These are phyloP conservation scores for Pungitius pungitius DNA, from an alignment of 2,113 vertebrate genomes.

Conservation along the genomic window DNA sequence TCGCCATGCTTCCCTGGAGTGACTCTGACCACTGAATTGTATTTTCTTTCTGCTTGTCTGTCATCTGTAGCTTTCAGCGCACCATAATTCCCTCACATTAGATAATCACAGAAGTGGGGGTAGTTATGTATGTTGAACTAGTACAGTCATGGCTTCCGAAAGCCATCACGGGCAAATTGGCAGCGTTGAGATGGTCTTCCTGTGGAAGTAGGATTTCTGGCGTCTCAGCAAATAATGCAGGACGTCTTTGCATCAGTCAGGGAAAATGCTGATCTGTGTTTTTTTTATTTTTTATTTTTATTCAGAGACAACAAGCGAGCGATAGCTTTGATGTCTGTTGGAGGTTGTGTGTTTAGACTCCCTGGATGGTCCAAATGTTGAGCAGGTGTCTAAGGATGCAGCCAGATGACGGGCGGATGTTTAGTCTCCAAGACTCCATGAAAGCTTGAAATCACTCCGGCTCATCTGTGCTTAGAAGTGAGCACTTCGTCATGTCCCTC, in stretches of 20 bases:
- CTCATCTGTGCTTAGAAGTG: slow-evolving; percentile 40
- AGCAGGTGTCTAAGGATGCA: slow-evolving; percentile 58
- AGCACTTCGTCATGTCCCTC: slow-evolving; percentile 20
- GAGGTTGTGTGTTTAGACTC: neutral
- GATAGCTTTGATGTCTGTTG: neutral
- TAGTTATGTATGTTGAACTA: slow-evolving; percentile 16
- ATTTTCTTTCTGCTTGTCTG: slow-evolving; percentile 11
- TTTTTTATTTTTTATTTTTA: slow-evolving; percentile 5
- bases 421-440: slow-evolving; percentile 36
- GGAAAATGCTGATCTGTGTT: neutral
- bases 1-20: slow-evolving; percentile 36
- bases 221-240: slow-evolving; percentile 2
- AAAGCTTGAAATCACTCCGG: slow-evolving; percentile 28
- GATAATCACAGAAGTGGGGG: slow-evolving; percentile 31
- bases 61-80: slow-evolving; percentile 39
- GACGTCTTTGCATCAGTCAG: slow-evolving; percentile 2
- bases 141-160: slow-evolving; percentile 14
- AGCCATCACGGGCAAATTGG: slow-evolving; percentile 34
- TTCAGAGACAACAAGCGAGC: neutral
- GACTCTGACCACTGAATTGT: slow-evolving; percentile 27
- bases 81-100: slow-evolving; percentile 32
- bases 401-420: slow-evolving; percentile 62
- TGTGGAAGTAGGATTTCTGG: slow-evolving; percentile 36
- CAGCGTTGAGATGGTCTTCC: slow-evolving; percentile 26
- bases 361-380: slow-evolving; percentile 41